Evolutionary conservation across 1,140 invertebrate species (phyloP).

Genomic region (Ips nitidus): DNA sequence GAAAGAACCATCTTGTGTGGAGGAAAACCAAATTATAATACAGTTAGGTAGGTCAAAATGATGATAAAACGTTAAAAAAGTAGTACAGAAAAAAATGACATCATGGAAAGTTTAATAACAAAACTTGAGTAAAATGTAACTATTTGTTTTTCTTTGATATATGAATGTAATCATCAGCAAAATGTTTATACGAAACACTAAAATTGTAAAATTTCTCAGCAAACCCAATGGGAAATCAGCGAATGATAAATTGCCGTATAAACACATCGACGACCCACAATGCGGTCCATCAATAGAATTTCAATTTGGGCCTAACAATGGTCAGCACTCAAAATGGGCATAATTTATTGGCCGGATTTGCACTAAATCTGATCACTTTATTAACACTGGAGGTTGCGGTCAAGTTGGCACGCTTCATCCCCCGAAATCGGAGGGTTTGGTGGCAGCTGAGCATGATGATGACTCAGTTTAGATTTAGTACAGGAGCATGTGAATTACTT

Average conservation of each 20-base stretch:
- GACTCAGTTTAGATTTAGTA: slow-evolving; percentile 40
- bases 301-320: slow-evolving; percentile 22
- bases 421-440: slow-evolving; percentile 13
- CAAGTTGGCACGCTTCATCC: slow-evolving; percentile 32
- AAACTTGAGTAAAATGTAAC: no score
- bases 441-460: slow-evolving; percentile 24
- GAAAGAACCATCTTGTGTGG: no score
- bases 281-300: slow-evolving; percentile 20
- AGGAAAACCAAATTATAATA: no score
- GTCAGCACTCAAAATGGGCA: slow-evolving; percentile 20
- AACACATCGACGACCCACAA: slow-evolving; percentile 15
- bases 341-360: slow-evolving; percentile 34
- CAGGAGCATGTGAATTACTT: slow-evolving; percentile 5
- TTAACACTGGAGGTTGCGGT: slow-evolving; percentile 38
- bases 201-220: no score
- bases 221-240: not conserved
- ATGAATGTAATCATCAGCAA: no score
- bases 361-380: slow-evolving; percentile 38
- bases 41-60: no score
- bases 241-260: slow-evolving; percentile 24
- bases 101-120: no score
- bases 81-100: no score
- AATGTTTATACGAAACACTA: no score
- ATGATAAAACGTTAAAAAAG: no score
- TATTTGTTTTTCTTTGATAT: no score